Evolutionary conservation across 2,888 invertebrate genomes (phyloP), one percentile per base, ranked within the genome.

Genomic region (Nasonovia ribisnigri): DNA sequence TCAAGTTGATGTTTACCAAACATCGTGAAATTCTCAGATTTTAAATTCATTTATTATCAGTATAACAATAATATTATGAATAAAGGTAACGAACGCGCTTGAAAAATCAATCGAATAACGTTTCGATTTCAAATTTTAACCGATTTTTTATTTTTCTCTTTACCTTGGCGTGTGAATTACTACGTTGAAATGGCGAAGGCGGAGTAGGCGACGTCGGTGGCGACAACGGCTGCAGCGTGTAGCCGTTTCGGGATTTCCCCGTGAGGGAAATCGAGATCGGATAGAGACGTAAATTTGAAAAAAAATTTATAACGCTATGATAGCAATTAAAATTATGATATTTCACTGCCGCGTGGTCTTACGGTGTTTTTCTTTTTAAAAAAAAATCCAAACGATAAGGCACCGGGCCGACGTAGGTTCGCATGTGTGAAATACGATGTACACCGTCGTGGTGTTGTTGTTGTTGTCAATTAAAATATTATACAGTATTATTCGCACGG

Each of bases 161-260:
- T 91, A 91, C 91, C 84, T 91, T 91, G 13, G 84, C 84, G 54
- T 54, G 84, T 84, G 84, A 84, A 84, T 20, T 42, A n/a, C 24
- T 84, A 43, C 91, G 91, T 24, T 84, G 91, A 43, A 91, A 84
- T 54, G 91, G 43, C 6, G 91, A 54, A 29, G 91, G 54, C 84
- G 91, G 84, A 16, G 91, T 43, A 54, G 91, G 29, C 43, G 91
- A 54, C 84, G 91, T 54, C 51, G 91, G 84, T 8, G 91, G 91
- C 54, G 91, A 84, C 84, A 91, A 54, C 29, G 91, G 91, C 91
- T 91, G 91, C 91, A 91, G 91, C 91, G 91, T 91, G 91, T 84
- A 26, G 91, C 84, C 91, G 91, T 84, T 84, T 84, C 91, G 84
- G 29, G 91, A 91, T 84, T 57, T 54, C 84, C 84, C 84, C 90